phyloP scores from a whole-genome alignment of 2,888 invertebrate species.

The Yponomeuta malinellus region DNA sequence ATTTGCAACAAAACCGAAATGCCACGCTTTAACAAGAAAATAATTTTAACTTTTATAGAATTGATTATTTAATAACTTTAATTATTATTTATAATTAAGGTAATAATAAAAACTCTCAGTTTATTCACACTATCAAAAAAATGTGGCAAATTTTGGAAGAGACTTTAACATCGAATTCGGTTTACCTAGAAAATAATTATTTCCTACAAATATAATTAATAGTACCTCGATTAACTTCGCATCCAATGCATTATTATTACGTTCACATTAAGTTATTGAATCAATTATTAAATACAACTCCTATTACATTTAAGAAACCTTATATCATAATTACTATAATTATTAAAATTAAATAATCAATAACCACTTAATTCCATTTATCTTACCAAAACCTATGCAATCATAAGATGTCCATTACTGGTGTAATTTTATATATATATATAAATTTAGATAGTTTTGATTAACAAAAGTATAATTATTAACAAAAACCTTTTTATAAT shows the following conservation, averaged over 20 bases:
- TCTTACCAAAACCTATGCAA: slow-evolving; percentile 49
- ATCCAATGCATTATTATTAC: slow-evolving; percentile 48
- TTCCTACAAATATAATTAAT: slow-evolving; percentile 26
- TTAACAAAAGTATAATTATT: too few relatives aligned
- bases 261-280: slow-evolving; percentile 26
- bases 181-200: slow-evolving; percentile 47
- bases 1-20: slow-evolving; percentile 20
- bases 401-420: slow-evolving; percentile 54
- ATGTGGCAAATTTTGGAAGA: slow-evolving; percentile 70
- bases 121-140: slow-evolving; percentile 33
- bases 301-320: slow-evolving; percentile 17
- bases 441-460: too few relatives aligned
- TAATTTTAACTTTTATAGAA: not conserved
- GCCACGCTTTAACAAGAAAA: not conserved
- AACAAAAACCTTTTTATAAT: too few relatives aligned
- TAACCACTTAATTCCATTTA: slow-evolving; percentile 60
- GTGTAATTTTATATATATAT: not conserved
- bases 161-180: slow-evolving; percentile 55
- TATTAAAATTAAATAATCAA: slow-evolving; percentile 37
- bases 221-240: slow-evolving; percentile 42
- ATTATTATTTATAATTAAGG: not conserved
- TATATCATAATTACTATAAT: slow-evolving; percentile 31
- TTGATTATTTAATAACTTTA: not conserved
- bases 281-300: slow-evolving; percentile 22
- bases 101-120: slow-evolving; percentile 22